A percentile compares a stretch with the other conserved stretches of the same genome.
phyloP scores from a whole-genome alignment of 2,113 vertebrate species.

The Gobiocypris rarus region DNA sequence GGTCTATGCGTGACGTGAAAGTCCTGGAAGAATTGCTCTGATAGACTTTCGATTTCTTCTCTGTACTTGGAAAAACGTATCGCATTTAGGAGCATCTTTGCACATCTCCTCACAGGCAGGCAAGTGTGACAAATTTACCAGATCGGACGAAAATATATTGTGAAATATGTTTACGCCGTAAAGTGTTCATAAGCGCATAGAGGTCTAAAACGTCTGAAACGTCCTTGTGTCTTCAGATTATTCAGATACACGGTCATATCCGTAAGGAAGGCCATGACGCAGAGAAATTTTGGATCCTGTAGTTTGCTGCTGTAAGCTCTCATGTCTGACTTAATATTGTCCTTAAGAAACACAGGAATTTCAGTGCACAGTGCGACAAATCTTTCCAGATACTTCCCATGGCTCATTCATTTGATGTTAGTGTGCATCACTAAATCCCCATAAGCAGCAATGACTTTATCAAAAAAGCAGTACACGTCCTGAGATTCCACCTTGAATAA shows the following conservation, averaged over 20 bases:
- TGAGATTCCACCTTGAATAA: conserved; percentile 45
- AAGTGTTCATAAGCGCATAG: conserved; percentile 15
- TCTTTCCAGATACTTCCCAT: conserved; percentile 33
- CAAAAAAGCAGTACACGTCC: conserved; percentile 47
- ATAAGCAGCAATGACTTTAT: conserved; percentile 35
- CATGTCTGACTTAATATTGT: conserved; percentile 17
- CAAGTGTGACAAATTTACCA: no score
- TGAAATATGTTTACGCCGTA: background rate
- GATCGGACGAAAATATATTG: no score
- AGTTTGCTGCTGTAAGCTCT: conserved; percentile 33
- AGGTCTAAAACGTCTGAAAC: conserved; percentile 19
- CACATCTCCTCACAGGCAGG: no score
- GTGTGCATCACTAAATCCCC: conserved; percentile 42
- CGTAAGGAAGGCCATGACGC: conserved; percentile 2
- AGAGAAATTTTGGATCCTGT: conserved; percentile 30
- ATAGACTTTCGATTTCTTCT: background rate
- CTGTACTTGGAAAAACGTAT: no score
- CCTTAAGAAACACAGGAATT: conserved; percentile 32
- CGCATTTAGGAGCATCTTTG: no score
- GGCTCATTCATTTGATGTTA: conserved; percentile 44
- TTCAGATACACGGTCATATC: conserved; percentile 5
- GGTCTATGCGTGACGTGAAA: background rate
- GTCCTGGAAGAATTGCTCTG: conserved; percentile 13
- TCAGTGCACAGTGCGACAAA: conserved; percentile 38
- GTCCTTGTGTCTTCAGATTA: conserved; percentile 27